Base-by-base conservation (phyloP, 2,888 invertebrate genomes). In the Crepidodera aurea region DNA sequence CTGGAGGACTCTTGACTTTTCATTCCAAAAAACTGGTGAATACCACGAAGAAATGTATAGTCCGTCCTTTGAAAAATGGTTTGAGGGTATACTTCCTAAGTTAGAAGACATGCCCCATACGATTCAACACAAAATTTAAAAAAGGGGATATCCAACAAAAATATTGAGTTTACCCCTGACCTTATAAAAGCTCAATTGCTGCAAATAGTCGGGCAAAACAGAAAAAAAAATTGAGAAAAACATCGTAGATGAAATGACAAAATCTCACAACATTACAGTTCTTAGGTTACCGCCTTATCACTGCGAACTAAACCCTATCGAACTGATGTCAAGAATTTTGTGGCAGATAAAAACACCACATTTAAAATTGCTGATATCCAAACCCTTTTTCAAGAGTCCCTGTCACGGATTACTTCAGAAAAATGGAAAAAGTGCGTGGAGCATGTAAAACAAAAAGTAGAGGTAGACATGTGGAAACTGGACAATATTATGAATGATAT, bases 211-310 rank as follows among this genome's bases (percentile, higher is more conserved):
- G 10, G 10, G 6, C 29, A 29, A 29, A 54, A 19, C 67, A 70
- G 61, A 16, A 62, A 42, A 56, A 64, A 59, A 67, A 61, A n/a
- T n/a, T 55, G 62, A 72, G 64, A 67, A 64, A 40, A 74, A 74
- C 65, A 62, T 68, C n/a, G 62, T 75, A 5, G 75, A 77, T 60
- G 69, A 76, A 58, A 71, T 75, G 56, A 68, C 75, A 22, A 65
- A 56, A 65, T 1, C 55, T n/a, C 48, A 73, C 51, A 73, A 74
- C 48, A 75, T 72, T 56, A 72, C 70, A 44, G 71, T 76, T 6
- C 56, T 78, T 15, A 64, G 75, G 32, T 57, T 78, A 62, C 77
- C 77, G 27, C 76, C 77, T 0, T 76, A 75, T 39, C 71, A 76
- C 46, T 73, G 73, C 51, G 74, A 77, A 58, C 63, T 77, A 7